Base-by-base conservation (phyloP, 1,140 invertebrate genomes). In the Megathymus violae region DNA sequence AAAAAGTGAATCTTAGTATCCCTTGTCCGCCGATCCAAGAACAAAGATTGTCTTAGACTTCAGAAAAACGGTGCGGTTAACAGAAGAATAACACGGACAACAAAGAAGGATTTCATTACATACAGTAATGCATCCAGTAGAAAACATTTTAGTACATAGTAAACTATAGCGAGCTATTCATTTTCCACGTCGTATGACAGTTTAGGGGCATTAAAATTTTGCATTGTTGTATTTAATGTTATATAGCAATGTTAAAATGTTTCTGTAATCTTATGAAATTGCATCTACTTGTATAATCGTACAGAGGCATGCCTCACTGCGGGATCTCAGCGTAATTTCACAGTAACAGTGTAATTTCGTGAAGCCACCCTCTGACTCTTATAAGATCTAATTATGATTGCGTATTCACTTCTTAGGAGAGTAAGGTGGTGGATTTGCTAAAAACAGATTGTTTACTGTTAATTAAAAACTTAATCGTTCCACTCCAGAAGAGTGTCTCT, bases 141-240 rank as follows among this genome's bases (percentile, higher is more conserved):
- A 14, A 40, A 38, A 40, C 34, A 5, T 15, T 52, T 44, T 31
- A 56, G 40, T 56, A 56, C 40, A 56, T 31, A 17, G 40, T 56
- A 56, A 58, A 27, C 19, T 17, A 44, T 58, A 56, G 51, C 14
- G 36, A n/a, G 9, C 25, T 31, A 44, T 44, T 44, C 52, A 58
- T 44, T 58, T 58, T 44, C 44, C 52, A 58, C 52, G 40, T 56
- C 22, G 36, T 43, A 38, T 44, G 22, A 6, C 22, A 58, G 52
- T 43, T 56, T 56, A 56, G 25, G 31, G 19, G 52, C 22, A 58
- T 44, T 58, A 51, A 51, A 16, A 51, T 51, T 51, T 51, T 36
- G 34, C 48, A 51, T 36, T 36, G 47, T 50, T 50, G 31, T 34
- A 36, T 51, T 9, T 6, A 44, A 43, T 43, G 3, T 16, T 25